Conservation (phyloP, 2,888 invertebrate species). For the Choristoneura rosaceana region DNA sequence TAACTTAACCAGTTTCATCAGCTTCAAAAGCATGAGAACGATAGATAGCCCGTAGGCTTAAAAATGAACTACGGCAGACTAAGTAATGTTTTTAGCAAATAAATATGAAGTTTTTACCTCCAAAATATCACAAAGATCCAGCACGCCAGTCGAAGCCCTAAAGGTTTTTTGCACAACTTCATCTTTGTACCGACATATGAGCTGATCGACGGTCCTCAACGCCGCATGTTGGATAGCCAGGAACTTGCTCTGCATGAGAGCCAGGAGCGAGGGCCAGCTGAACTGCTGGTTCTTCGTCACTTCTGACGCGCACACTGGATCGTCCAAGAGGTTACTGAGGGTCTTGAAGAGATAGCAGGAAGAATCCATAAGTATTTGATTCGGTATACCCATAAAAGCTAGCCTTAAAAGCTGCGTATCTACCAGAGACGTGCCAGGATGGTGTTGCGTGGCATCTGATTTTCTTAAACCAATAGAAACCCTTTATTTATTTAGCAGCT, state of each 20-base stretch:
- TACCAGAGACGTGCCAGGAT: no score
- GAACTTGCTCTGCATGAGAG: conserved; percentile 78
- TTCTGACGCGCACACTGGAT: conserved; percentile 74
- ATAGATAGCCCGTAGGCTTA: no score
- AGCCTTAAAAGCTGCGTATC: no score
- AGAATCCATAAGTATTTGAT: background rate
- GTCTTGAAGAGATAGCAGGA: conserved; percentile 55
- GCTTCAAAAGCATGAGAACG: no score
- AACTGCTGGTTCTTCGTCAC: conserved; percentile 81
- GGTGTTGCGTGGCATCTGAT: no score
- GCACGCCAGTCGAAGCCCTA: conserved; percentile 76
- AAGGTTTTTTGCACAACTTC: conserved; percentile 79
- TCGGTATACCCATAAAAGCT: no score
- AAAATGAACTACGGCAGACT: background rate
- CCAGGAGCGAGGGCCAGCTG: conserved; percentile 75
- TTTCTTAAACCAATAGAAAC: no score
- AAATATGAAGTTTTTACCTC: conserved; percentile 63
- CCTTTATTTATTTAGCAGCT: no score
- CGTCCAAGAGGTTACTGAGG: conserved; percentile 80
- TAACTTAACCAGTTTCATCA: no score
- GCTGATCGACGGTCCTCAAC: conserved; percentile 73
- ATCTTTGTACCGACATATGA: conserved; percentile 78
- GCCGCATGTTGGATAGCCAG: conserved; percentile 81
- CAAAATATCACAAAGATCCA: conserved; percentile 79
- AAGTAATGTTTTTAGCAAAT: no score